A percentile compares a stretch with the other conserved stretches of the same genome.
Evolutionary conservation across 2,888 invertebrate genomes (phyloP).

Genomic region (Drosophila kuntzei): DNA sequence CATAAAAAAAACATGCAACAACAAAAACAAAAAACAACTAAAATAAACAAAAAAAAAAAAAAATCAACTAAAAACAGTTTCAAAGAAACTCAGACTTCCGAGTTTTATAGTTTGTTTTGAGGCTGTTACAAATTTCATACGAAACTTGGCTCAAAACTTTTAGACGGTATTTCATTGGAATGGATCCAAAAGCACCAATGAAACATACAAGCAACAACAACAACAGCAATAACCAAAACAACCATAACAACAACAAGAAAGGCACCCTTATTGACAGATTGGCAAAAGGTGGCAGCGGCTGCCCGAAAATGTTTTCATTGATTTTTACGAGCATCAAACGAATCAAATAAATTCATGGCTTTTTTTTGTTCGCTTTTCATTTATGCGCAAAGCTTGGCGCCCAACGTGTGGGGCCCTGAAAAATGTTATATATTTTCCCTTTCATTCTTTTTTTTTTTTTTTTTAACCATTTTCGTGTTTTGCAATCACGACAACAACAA

Average conservation of each 20-base stretch:
- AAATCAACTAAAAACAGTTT: slow-evolving; percentile 69
- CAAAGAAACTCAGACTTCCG: slow-evolving; percentile 75
- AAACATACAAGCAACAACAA: background rate
- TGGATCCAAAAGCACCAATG: slow-evolving; percentile 38
- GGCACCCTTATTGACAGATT: slow-evolving; percentile 28
- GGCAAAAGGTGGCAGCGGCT: slow-evolving; percentile 59
- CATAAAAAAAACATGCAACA: slow-evolving; percentile 23
- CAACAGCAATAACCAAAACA: background rate
- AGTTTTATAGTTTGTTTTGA: slow-evolving; percentile 75
- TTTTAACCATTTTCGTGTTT: slow-evolving; percentile 45
- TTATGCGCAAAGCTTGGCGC: slow-evolving; percentile 39
- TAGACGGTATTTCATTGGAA: slow-evolving; percentile 74
- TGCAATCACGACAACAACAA: slow-evolving; percentile 50
- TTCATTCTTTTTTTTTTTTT: slow-evolving; percentile 3
- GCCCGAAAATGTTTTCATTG: slow-evolving; percentile 75
- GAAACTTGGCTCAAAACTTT: slow-evolving; percentile 73
- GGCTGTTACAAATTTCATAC: slow-evolving; percentile 72
- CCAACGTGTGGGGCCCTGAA: slow-evolving; percentile 27
- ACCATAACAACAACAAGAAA: background rate
- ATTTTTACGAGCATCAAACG: slow-evolving; percentile 78
- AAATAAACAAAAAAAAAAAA: slow-evolving; percentile 15
- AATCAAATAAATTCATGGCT: slow-evolving; percentile 72
- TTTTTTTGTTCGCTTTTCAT: slow-evolving; percentile 26
- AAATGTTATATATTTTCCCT: slow-evolving; percentile 21
- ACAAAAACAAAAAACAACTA: slow-evolving; percentile 17